phyloP scores from a whole-genome alignment of 2,113 vertebrate genomes.

The Poecile atricapillus region DNA sequence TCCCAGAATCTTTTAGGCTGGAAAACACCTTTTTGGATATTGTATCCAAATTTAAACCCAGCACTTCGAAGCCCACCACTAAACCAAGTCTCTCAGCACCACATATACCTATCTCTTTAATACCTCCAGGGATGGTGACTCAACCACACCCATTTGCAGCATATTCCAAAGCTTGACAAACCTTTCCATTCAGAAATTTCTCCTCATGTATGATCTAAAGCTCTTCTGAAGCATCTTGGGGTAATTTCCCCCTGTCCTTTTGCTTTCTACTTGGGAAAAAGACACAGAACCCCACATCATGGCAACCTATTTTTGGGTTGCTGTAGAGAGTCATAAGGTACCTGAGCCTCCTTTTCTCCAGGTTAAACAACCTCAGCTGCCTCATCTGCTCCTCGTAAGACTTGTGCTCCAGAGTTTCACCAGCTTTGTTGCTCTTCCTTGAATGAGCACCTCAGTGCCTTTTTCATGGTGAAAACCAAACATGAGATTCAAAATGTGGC shows the following conservation, averaged over 20 bases:
- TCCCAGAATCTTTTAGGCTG: neutral
- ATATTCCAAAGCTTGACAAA: neutral
- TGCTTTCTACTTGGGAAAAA: neutral
- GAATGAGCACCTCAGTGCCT: neutral
- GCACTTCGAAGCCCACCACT: neutral
- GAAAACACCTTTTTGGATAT: neutral
- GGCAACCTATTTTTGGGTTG: too few species aligned
- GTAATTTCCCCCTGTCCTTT: neutral
- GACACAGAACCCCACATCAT: rapidly evolving
- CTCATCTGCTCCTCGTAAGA: neutral
- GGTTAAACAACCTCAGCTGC: neutral
- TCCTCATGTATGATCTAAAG: neutral
- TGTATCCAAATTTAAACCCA: neutral
- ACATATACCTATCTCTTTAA: neutral
- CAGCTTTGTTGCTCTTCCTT: neutral
- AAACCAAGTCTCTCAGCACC: neutral
- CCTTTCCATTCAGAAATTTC: neutral
- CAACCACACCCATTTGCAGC: neutral
- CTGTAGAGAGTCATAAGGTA: neutral
- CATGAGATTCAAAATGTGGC: rapidly evolving
- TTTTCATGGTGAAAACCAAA: neutral
- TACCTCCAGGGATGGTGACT: neutral
- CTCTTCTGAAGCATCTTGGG: neutral
- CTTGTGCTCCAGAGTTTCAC: neutral
- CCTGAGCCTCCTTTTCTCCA: neutral